Evolutionary conservation across 2,797 vertebrate genomes (phyloP).

Genomic region (Dipus sagitta): DNA sequence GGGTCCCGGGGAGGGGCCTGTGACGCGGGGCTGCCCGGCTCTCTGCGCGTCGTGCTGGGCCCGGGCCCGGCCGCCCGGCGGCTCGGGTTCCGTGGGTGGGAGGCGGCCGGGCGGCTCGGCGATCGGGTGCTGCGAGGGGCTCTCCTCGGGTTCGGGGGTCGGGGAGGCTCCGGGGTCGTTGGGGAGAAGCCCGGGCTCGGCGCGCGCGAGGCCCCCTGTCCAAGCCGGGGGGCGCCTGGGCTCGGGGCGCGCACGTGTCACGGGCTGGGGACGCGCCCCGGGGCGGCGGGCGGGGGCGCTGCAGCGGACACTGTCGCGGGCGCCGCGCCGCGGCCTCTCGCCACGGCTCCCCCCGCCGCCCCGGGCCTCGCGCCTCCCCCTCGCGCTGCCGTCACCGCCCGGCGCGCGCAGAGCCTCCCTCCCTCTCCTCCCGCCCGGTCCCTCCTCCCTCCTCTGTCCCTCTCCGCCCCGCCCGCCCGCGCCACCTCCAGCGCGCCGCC

Average conservation of each 20-base stretch:
- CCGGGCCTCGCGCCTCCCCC: constrained; percentile 74
- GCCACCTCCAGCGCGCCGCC: constrained; percentile 71
- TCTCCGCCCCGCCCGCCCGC: background rate
- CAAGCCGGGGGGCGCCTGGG: too few relatives aligned
- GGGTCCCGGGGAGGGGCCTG: constrained; percentile 27
- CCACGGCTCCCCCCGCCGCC: constrained; percentile 74
- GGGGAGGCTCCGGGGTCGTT: background rate
- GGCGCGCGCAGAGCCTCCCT: constrained; percentile 72
- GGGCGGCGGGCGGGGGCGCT: constrained; percentile 61
- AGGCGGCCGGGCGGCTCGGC: constrained; percentile 48
- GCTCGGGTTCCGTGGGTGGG: constrained; percentile 18
- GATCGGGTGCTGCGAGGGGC: background rate
- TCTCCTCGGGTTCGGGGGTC: background rate
- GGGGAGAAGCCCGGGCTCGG: background rate
- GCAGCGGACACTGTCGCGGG: constrained; percentile 36
- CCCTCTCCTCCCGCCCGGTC: background rate
- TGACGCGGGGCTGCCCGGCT: background rate
- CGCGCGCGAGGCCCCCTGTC: background rate
- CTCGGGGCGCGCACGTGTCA: constrained; percentile 35
- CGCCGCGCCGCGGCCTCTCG: constrained; percentile 77
- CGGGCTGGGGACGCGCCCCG: constrained; percentile 2
- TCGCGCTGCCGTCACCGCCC: constrained; percentile 78
- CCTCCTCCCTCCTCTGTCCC: background rate
- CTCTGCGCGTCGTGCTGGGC: constrained; percentile 1
- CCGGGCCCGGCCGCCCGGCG: constrained; percentile 53